Evolutionary conservation across 2,113 vertebrate genomes (phyloP).

Genomic region (Mormyrus lacerda): DNA sequence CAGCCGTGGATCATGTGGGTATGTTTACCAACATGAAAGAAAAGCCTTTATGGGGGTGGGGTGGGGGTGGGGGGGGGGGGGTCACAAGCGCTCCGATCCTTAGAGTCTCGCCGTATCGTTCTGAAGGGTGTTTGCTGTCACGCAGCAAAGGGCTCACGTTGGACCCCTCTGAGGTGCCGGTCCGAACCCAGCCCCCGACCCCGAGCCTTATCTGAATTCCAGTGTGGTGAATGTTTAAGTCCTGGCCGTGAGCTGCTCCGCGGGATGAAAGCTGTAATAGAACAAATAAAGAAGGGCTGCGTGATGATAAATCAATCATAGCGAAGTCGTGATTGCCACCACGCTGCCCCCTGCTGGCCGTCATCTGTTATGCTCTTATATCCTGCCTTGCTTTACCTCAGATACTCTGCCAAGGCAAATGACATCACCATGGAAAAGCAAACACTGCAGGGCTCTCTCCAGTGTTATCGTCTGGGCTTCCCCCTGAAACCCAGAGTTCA

Average conservation of each 20-base stretch:
- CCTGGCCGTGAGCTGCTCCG: not conserved
- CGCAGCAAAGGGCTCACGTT: not conserved
- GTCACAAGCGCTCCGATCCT: not conserved
- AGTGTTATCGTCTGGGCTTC: not conserved
- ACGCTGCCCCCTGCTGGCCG: slow-evolving; percentile 3
- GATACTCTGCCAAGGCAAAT: not conserved
- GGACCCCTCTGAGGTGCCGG: not conserved
- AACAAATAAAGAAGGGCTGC: not conserved
- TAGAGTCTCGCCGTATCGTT: not conserved
- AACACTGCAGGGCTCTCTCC: not conserved
- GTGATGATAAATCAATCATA: not conserved
- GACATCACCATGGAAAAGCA: not conserved
- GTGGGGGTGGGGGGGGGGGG: not conserved
- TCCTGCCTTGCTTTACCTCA: slow-evolving; percentile 5
- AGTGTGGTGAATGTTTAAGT: not conserved
- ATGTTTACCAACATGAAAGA: not conserved
- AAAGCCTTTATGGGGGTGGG: not conserved
- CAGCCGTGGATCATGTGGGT: not conserved
- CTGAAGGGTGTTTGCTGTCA: not conserved
- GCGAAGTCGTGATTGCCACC: not conserved
- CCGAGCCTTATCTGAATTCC: not conserved
- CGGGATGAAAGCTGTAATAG: not conserved
- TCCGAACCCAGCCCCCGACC: not conserved
- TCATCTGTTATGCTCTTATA: slow-evolving; percentile 8
- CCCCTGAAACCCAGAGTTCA: not conserved